Percentiles rank a stretch among this genome's conserved stretches.
Evolutionary conservation across 2,888 invertebrate species (phyloP).

Genomic region (Drosophila austrosaltans): DNA sequence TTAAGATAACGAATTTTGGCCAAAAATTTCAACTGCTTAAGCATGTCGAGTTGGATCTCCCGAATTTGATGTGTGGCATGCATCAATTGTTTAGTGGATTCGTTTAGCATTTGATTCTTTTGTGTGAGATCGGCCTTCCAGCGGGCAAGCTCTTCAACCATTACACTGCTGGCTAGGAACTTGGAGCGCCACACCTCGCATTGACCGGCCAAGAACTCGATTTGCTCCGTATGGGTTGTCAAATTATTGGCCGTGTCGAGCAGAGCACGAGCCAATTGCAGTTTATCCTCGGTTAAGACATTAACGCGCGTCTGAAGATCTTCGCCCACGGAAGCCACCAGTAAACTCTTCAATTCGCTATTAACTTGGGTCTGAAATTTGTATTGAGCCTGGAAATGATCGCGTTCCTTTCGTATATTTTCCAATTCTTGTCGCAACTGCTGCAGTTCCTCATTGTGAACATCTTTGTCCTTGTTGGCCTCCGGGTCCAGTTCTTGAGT

Average conservation of each 20-base stretch:
- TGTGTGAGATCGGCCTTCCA: slow-evolving; percentile 92
- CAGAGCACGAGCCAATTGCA: slow-evolving; percentile 92
- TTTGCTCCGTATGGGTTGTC: slow-evolving; percentile 95
- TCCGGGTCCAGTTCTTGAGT: slow-evolving; percentile 86
- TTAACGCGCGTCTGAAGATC: slow-evolving; percentile 95
- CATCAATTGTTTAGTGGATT: slow-evolving; percentile 81
- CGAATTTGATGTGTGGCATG: slow-evolving; percentile 83
- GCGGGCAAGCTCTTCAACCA: slow-evolving; percentile 95
- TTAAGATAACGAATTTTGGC: slow-evolving; percentile 82
- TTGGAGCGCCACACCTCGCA: slow-evolving; percentile 99
- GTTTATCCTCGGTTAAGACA: slow-evolving; percentile 95
- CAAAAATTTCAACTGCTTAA: slow-evolving; percentile 82
- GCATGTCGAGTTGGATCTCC: slow-evolving; percentile 82
- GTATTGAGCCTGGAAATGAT: slow-evolving; percentile 90
- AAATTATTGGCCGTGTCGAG: slow-evolving; percentile 93
- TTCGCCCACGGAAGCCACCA: slow-evolving; percentile 97
- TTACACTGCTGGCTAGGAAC: slow-evolving; percentile 96
- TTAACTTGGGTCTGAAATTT: slow-evolving; percentile 95
- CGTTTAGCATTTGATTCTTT: slow-evolving; percentile 81
- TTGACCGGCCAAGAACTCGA: slow-evolving; percentile 96
- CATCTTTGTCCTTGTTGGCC: slow-evolving; percentile 72
- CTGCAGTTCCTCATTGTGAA: slow-evolving; percentile 48
- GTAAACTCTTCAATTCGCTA: slow-evolving; percentile 94
- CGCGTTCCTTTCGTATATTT: slow-evolving; percentile 88
- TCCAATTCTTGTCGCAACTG: slow-evolving; percentile 63